These are phyloP conservation scores for Amphibalanus amphitrite DNA, from an alignment of 1,140 invertebrate genomes.

Conservation along the genomic window DNA sequence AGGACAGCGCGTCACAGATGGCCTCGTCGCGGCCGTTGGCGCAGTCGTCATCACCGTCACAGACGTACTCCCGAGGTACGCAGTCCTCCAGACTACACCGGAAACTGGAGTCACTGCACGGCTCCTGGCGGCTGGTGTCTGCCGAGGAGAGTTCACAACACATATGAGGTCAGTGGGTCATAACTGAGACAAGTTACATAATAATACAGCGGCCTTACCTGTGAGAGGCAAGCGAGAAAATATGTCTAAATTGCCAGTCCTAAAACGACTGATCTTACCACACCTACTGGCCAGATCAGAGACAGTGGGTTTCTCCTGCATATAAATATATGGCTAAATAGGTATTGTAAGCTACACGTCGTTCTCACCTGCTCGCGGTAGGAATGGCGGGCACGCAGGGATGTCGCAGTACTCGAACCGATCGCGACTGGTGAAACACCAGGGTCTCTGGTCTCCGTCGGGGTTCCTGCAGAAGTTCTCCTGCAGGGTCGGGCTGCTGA, in stretches of 20 bases:
- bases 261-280: not conserved
- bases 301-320: too few species aligned
- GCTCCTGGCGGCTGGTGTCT: not conserved
- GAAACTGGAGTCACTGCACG: not conserved
- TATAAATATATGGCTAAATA: too few species aligned
- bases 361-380: not conserved
- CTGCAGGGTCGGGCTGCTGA: not conserved
- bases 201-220: too few species aligned
- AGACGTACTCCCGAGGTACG: not conserved
- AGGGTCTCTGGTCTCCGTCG: not conserved
- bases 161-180: not conserved
- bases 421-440: not conserved
- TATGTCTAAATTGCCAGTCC: too few species aligned
- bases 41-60: not conserved
- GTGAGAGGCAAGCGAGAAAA: too few species aligned
- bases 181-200: not conserved
- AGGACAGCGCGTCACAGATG: not conserved
- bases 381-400: not conserved
- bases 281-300: not conserved
- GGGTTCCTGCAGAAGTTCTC: not conserved
- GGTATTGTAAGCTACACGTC: too few species aligned
- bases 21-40: not conserved
- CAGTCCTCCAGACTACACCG: not conserved
- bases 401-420: slow-evolving; percentile 3
- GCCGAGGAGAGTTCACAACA: not conserved